Conservation (phyloP, 2,113 vertebrate species). For the Grammomys surdaster region DNA sequence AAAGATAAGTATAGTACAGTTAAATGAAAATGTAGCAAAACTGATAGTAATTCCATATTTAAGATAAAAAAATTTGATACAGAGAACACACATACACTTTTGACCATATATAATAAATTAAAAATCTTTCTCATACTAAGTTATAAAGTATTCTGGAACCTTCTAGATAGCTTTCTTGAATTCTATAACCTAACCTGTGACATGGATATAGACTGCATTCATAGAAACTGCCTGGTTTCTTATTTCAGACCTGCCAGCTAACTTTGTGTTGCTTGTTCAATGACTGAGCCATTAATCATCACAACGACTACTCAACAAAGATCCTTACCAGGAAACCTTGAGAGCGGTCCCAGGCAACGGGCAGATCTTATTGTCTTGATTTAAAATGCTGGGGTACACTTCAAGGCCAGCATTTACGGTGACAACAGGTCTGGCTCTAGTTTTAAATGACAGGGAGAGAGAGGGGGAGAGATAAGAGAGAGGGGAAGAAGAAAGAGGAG, state of each 20-base stretch:
- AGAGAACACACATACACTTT: neutral
- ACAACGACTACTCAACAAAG: neutral
- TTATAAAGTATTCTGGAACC: neutral
- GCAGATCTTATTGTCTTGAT: slow-evolving; percentile 94
- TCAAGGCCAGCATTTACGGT: slow-evolving; percentile 94
- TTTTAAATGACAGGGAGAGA: neutral
- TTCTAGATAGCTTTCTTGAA: neutral
- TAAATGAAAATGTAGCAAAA: slow-evolving; percentile 50
- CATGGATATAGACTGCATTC: neutral
- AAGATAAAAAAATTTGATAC: neutral
- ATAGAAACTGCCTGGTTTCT: neutral
- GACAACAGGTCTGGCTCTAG: slow-evolving; percentile 96
- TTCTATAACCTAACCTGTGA: neutral
- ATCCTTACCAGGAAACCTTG: slow-evolving; percentile 94
- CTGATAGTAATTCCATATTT: neutral
- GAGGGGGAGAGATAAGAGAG: rapidly evolving
- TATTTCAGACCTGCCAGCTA: neutral
- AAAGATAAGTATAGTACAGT: neutral
- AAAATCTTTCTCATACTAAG: slow-evolving; percentile 2
- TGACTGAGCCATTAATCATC: neutral
- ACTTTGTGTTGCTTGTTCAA: neutral
- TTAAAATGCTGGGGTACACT: slow-evolving; percentile 95
- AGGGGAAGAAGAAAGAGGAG: neutral
- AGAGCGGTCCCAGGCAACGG: slow-evolving; percentile 82
- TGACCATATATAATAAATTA: neutral